Evolutionary conservation across 1,140 invertebrate species (phyloP), one percentile per base, ranked within the genome.

Genomic region (Papilio helenus): DNA sequence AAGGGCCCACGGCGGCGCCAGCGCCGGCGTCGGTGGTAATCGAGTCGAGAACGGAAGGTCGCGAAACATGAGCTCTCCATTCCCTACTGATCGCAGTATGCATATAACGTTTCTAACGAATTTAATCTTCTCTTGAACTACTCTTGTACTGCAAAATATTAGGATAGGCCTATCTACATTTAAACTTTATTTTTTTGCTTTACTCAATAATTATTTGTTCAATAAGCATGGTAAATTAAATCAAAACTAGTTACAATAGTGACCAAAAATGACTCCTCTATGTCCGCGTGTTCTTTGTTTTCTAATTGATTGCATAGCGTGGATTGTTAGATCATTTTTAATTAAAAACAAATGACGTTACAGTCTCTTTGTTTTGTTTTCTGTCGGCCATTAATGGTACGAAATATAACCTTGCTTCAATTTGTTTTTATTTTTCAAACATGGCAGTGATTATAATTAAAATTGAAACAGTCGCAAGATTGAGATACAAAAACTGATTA

Each of bases 11-110:
- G 82, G 83, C 84, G 90, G 90, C 93, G 92, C 92, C 92, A 87
- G 86, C 89, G 89, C 84, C 84, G 90, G 87, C 90, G 91, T 86
- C 92, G 86, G 79, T 87, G 87, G 93, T 92, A 94, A 94, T 90
- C 89, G 91, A 93, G 88, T 92, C 88, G 85, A 84, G 86, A 87
- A 82, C 82, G 90, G 91, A 94, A 94, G 93, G 93, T 83, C 93
- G 84, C 86, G 93, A 89, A 94, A 93, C 85, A 81, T 74, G 72
- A 74, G 72, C 72, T 44, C 72, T 74, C 72, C 72, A 74, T 72
- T 72, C 72, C 74, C 74, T 61, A 34, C 74, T 58, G 74, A 61
- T 76, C 74, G 39, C 72, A n/a, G n/a, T n/a, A n/a, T n/a, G n/a
- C n/a, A n/a, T n/a, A 8, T 39, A 39, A 39, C 0, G 4, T 39